Conservation (phyloP, 64 coral and sea anemone species). For the Pocillopora damicornis region DNA sequence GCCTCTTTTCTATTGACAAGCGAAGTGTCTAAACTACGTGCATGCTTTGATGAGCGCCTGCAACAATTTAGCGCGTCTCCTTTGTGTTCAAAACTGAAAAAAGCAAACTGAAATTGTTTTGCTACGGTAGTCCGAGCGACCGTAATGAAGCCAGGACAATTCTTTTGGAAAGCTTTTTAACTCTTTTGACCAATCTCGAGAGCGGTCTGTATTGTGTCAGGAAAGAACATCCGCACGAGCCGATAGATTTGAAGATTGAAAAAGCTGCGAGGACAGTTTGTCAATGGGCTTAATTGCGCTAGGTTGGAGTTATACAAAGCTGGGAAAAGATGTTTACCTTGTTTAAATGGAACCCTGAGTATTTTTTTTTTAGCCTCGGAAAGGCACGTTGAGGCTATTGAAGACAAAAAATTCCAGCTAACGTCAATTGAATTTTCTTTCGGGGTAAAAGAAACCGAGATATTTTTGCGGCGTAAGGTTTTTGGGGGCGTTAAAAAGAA, state of each 20-base stretch:
- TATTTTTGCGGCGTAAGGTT: not conserved
- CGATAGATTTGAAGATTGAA: conserved; percentile 42
- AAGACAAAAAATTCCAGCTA: conserved; percentile 24
- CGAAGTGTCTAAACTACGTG: not conserved
- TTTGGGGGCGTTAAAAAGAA: not conserved
- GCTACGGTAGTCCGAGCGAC: conserved; percentile 11
- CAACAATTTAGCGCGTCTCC: not conserved
- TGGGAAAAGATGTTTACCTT: conserved; percentile 43
- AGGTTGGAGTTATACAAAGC: conserved; percentile 31
- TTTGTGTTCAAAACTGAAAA: conserved; percentile 18
- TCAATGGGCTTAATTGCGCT: conserved; percentile 51
- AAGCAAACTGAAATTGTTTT: conserved; percentile 3
- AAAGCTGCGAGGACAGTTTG: conserved; percentile 29
- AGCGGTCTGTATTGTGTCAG: not conserved
- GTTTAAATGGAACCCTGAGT: conserved; percentile 32
- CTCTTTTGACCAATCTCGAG: conserved; percentile 26
- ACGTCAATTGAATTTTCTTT: conserved; percentile 4
- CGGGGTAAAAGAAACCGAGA: not conserved
- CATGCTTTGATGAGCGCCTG: not conserved
- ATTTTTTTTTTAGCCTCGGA: not conserved
- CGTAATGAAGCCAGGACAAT: conserved; percentile 6
- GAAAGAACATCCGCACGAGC: conserved; percentile 23
- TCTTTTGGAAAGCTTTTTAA: conserved; percentile 21
- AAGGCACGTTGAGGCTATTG: conserved; percentile 26
- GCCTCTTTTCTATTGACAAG: not conserved